Base-by-base conservation (phyloP, 2,888 invertebrate species). In the Tanaodytes sp. region DNA sequence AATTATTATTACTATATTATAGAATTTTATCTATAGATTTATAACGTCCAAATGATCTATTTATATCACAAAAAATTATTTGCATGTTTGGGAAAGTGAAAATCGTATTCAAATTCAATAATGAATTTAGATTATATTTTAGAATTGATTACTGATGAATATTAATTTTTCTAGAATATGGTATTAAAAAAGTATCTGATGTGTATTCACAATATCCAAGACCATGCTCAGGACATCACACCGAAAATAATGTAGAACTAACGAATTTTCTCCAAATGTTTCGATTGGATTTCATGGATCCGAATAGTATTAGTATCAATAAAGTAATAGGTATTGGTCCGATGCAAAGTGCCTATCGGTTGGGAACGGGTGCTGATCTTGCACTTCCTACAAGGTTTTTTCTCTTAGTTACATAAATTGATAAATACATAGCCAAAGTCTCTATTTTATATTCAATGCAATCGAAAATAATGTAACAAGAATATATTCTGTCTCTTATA, bases 241-340 rank as follows among this genome's bases (percentile, higher is more conserved):
- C 91, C 0, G 92, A 92, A 4, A 91, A 93, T 63, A 94, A 94
- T 85, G 87, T 93, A 40, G 92, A 92, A 80, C 92, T 92, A 0
- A 92, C 92, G 77, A 95, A 95, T 82, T 90, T 95, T 65, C 93
- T 95, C 68, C 90, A 92, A 11, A 91, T 91, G 72, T 93, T 92
- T 83, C 88, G 89, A 42, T 84, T 93, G 76, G 93, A 93, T 80
- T 81, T 88, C 48, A 88, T 88, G 61, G 86, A 89, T 0, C 87
- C 87, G 69, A 88, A 90, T 33, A 36, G 20, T 16, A 89, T 89
- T 1, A 92, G 92, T 0, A 89, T 95, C 0, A 88, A 88, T 5
- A 85, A 89, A 80, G 92, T 94, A 2, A 86, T 88, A 58, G 95
- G 95, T 0, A 93, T 93, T 0, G 92, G 91, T 81, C 87, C 89